Percentiles rank a stretch among this genome's conserved stretches.
Evolutionary conservation across 2,797 vertebrate genomes (phyloP).

Genomic region (Trachops cirrhosus): DNA sequence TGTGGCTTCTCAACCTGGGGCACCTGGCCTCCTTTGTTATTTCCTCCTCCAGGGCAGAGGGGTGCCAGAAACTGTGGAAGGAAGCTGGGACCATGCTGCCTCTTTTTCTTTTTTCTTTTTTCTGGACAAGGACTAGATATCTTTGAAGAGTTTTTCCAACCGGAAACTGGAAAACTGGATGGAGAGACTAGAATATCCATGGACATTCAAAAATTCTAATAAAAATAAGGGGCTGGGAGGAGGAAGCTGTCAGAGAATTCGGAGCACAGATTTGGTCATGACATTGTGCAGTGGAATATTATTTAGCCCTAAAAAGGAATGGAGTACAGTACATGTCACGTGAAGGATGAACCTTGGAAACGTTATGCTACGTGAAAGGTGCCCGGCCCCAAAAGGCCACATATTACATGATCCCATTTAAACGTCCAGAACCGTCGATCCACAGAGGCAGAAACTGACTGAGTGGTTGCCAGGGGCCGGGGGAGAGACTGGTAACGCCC

Average conservation of each 20-base stretch:
- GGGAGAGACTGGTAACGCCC: not conserved
- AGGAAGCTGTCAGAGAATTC: not conserved
- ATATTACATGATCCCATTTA: not conserved
- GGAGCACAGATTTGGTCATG: not conserved
- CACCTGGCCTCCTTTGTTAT: not conserved
- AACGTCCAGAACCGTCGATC: not conserved
- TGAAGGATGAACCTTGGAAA: not conserved
- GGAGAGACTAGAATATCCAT: not conserved
- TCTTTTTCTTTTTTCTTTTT: not conserved
- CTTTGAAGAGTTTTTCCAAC: not conserved
- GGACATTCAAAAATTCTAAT: not conserved
- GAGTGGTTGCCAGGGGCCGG: not conserved
- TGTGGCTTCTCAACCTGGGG: conserved; percentile 21
- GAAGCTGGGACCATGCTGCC: not conserved
- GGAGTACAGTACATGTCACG: not conserved
- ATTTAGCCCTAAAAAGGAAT: not conserved
- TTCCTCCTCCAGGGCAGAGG: not conserved
- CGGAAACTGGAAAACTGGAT: not conserved
- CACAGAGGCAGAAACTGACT: not conserved
- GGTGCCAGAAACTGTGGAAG: not conserved
- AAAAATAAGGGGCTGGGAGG: not conserved
- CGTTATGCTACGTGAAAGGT: not conserved
- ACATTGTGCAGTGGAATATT: not conserved
- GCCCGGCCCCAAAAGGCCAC: not conserved
- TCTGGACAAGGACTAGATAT: not conserved